Conservation (phyloP, 2,888 invertebrate genomes). For the Xestia sexstrigata region DNA sequence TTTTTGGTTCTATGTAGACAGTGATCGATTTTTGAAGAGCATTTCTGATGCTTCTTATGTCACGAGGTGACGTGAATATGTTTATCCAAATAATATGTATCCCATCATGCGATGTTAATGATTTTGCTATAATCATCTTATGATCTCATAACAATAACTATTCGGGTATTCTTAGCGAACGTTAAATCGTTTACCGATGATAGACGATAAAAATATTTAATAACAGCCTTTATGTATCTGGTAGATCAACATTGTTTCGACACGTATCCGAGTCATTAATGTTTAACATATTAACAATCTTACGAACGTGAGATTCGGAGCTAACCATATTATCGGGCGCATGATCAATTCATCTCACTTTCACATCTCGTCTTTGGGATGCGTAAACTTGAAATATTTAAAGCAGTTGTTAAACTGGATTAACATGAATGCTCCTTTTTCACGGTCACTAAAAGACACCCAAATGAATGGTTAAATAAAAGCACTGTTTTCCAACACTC, state of each 20-base stretch:
- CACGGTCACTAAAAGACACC: not conserved
- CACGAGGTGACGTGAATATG: not conserved
- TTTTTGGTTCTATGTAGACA: not conserved
- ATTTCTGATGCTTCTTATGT: not conserved
- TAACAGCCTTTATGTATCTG: slow-evolving; percentile 34
- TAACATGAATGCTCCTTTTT: not conserved
- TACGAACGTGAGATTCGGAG: slow-evolving; percentile 24
- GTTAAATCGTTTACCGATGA: not conserved
- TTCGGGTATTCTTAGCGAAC: not conserved
- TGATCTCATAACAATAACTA: not conserved
- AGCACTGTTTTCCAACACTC: not conserved
- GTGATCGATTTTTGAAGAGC: not conserved
- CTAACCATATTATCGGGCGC: slow-evolving; percentile 29
- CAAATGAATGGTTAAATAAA: not conserved
- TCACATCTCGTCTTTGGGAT: slow-evolving; percentile 41
- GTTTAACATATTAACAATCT: slow-evolving; percentile 44
- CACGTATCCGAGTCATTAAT: slow-evolving; percentile 49
- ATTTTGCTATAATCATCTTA: not conserved
- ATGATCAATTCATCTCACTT: slow-evolving; percentile 31
- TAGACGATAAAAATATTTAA: slow-evolving; percentile 28
- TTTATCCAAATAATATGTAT: not conserved
- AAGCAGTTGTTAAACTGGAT: not conserved
- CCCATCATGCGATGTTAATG: not conserved
- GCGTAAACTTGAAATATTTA: slow-evolving; percentile 22
- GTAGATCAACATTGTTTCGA: slow-evolving; percentile 40